Conservation (phyloP, 2,113 vertebrate species). For the Hyla sarda region DNA sequence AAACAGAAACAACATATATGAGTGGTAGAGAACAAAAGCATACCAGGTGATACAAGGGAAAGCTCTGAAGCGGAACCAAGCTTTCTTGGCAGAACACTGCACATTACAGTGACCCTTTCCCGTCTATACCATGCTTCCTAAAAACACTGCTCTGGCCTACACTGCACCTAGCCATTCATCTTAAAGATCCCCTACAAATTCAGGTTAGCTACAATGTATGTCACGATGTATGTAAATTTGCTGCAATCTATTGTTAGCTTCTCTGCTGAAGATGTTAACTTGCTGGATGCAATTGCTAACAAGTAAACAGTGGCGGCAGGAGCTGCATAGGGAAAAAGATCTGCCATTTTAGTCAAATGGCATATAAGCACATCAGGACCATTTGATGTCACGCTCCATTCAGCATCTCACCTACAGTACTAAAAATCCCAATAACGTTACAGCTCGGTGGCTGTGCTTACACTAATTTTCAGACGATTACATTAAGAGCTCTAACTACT, state of each 20-base stretch:
- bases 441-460: slow-evolving; percentile 31
- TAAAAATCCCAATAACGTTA: slow-evolving; percentile 40
- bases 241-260: background rate
- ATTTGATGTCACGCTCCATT: slow-evolving; percentile 14
- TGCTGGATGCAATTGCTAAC: background rate
- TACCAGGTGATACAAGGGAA: background rate
- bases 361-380: background rate
- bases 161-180: background rate
- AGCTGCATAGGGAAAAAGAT: background rate
- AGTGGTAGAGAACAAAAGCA: slow-evolving; percentile 5
- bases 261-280: background rate
- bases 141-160: background rate
- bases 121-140: background rate
- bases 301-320: background rate
- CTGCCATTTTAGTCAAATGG: background rate
- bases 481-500: slow-evolving; percentile 44
- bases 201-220: background rate
- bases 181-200: background rate
- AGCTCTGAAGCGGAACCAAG: background rate
- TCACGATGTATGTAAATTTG: background rate
- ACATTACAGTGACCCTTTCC: background rate
- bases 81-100: background rate
- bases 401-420: slow-evolving; percentile 22
- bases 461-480: slow-evolving; percentile 29
- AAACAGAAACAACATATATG: slow-evolving; percentile 18